phyloP scores from a whole-genome alignment of 2,888 invertebrate species.

The Lasioglossum lativentre region DNA sequence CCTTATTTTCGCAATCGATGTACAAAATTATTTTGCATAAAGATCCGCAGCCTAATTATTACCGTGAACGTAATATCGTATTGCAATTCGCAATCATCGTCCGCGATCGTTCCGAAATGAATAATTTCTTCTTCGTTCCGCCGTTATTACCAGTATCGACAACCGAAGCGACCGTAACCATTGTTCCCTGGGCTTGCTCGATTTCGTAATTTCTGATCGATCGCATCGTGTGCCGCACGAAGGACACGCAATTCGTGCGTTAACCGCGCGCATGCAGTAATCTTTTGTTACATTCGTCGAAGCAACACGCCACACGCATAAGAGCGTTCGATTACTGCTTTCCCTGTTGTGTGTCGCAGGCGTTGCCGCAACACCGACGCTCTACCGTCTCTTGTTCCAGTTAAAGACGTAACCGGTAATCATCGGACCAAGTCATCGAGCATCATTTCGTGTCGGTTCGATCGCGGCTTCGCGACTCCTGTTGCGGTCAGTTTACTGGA shows the following conservation, averaged over 20 bases:
- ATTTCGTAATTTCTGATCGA: background rate
- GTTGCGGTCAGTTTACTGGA: background rate
- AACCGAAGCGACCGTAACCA: background rate
- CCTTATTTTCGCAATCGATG: too few species aligned
- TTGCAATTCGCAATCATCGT: background rate
- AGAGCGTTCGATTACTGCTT: constrained; percentile 34
- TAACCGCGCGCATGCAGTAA: background rate
- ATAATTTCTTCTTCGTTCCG: background rate
- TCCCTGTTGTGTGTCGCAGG: constrained; percentile 21
- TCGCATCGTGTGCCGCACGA: background rate
- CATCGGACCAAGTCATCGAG: constrained; percentile 11
- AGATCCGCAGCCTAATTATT: background rate
- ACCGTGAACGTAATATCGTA: background rate
- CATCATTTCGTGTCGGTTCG: background rate
- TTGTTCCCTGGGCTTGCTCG: background rate
- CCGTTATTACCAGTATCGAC: background rate
- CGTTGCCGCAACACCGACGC: background rate
- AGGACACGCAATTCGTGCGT: background rate
- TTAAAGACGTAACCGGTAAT: constrained; percentile 8
- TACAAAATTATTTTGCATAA: background rate
- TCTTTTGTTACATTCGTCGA: constrained; percentile 40
- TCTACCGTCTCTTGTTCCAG: background rate
- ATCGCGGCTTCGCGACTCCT: background rate
- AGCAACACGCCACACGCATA: constrained; percentile 33
- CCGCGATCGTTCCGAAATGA: background rate